Evolutionary conservation across 2,888 invertebrate species (phyloP).

Genomic region (Pheosia gnoma): DNA sequence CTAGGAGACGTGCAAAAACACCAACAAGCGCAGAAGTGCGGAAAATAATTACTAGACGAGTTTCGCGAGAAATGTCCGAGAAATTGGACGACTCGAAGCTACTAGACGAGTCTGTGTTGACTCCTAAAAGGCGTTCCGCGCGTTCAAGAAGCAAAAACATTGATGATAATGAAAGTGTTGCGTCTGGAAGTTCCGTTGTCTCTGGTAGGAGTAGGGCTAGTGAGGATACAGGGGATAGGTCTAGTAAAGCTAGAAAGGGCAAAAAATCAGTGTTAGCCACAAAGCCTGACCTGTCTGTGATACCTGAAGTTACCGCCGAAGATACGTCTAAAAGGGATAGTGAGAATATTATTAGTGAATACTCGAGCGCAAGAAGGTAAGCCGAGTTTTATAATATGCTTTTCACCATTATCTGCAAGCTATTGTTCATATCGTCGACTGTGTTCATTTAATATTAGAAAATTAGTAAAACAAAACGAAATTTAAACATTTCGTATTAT

Average conservation of each 20-base stretch:
- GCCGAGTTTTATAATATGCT: constrained; percentile 13
- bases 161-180: constrained; percentile 68
- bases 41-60: constrained; percentile 67
- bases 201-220: constrained; percentile 55
- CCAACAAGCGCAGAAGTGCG: constrained; percentile 64
- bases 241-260: constrained; percentile 48
- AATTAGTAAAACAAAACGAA: too few relatives aligned
- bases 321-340: constrained; percentile 42
- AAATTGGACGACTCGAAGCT: constrained; percentile 55
- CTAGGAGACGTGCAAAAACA: constrained; percentile 56
- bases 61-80: constrained; percentile 67
- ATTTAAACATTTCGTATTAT: too few relatives aligned
- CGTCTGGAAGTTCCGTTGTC: constrained; percentile 62
- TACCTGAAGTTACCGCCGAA: constrained; percentile 69
- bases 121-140: constrained; percentile 57
- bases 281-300: constrained; percentile 73
- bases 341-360: constrained; percentile 55
- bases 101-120: constrained; percentile 52
- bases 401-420: too few relatives aligned
- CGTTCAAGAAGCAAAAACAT: constrained; percentile 55
- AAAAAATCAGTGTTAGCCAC: constrained; percentile 59
- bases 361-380: constrained; percentile 66
- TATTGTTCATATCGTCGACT: too few relatives aligned
- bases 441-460: too few relatives aligned
- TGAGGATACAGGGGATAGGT: constrained; percentile 52